phyloP scores from a whole-genome alignment of 1,140 invertebrate genomes.

The Asobara japonica region DNA sequence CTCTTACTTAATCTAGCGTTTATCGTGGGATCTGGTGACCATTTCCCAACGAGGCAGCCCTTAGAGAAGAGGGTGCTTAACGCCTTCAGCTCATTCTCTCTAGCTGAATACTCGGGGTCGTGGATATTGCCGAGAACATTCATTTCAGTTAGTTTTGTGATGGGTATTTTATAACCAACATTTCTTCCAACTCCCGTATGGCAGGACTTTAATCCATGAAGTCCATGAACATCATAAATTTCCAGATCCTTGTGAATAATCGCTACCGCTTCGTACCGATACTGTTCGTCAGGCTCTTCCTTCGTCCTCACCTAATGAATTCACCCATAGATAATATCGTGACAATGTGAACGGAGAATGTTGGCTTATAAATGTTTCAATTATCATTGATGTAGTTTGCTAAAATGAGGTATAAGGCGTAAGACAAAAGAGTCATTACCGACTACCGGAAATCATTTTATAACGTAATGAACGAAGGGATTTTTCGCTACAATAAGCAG shows the following conservation, averaged over 20 bases:
- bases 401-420: too few relatives aligned
- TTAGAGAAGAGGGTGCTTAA: conserved; percentile 77
- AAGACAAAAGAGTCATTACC: too few relatives aligned
- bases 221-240: conserved; percentile 72
- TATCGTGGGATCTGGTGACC: conserved; percentile 79
- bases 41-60: conserved; percentile 82
- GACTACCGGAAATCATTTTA: too few relatives aligned
- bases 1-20: conserved; percentile 75
- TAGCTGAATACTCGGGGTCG: conserved; percentile 74
- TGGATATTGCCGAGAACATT: conserved; percentile 74
- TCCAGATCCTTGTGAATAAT: conserved; percentile 76
- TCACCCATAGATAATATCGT: neutral
- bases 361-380: neutral
- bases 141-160: conserved; percentile 77
- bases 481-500: too few relatives aligned
- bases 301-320: conserved; percentile 49
- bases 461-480: too few relatives aligned
- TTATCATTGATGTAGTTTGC: too few relatives aligned
- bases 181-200: conserved; percentile 83
- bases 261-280: conserved; percentile 81
- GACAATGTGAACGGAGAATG: neutral
- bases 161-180: conserved; percentile 80
- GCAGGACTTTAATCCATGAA: conserved; percentile 80
- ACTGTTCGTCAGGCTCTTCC: conserved; percentile 69
- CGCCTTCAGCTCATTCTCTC: conserved; percentile 79